Base-by-base conservation (phyloP, 2,113 vertebrate species). In the Seriola rivoliana region DNA sequence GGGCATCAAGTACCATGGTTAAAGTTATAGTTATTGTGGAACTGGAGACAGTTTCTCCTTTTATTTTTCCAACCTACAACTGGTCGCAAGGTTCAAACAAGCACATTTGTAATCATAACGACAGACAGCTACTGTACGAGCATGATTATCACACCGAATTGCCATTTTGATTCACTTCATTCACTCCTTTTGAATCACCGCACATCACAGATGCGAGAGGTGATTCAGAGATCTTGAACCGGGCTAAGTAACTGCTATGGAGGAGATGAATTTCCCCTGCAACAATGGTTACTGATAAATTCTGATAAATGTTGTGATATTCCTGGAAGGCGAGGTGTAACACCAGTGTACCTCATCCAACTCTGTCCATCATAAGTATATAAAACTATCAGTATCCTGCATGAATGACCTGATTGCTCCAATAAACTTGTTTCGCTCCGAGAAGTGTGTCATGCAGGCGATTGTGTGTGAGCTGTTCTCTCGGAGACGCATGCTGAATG, bases 351-450 rank as follows among this genome's bases (percentile, higher is more conserved):
- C 59, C 10, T 55, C 29, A 40, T 50, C 67, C 21, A 54, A 81
- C 58, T 78, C 46, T 75, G 44, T 74, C 67, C 55, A 70, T 72
- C 48, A 65, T 19, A 60, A 64, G 29, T 29, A 29, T 73, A 79
- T 85, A 71, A 84, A 84, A 66, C 55, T 2, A 23, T 70, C 62
- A 40, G 21, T 59, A 60, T 64, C 40, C 40, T 17, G 11, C 34
- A 32, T 44, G 23, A 79, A 74, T 32, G 38, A 62, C 69, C 58
- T 36, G 6, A 71, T 19, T 2, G 44, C n/a, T 38, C 48, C 63
- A 29, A 44, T 36, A 75, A 85, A 60, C 2, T 59, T 59, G 70
- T 83, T 82, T 73, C 29, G 72, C 62, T 25, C 32, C 14, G 63
- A 34, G 55, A 55, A 80, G 44, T 67, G 67, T 40, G 80, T 54